Evolutionary conservation across 2,888 invertebrate genomes (phyloP), one percentile per base, ranked within the genome.

Genomic region (Metellina segmentata): DNA sequence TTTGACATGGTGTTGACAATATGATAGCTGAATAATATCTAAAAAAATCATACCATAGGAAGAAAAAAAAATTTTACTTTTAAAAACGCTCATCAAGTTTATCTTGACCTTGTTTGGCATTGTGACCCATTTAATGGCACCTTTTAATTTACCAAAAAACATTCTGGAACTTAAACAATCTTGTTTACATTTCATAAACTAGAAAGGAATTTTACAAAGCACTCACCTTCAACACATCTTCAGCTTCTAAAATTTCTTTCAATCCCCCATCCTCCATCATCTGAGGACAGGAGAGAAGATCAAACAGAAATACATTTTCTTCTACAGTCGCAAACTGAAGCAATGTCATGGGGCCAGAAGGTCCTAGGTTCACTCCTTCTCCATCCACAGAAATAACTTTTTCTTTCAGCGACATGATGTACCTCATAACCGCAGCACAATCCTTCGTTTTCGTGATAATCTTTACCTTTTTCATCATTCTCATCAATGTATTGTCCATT

Each of bases 331-430:
- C 98, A 74, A 96, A 93, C 90, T 95, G 95, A 94, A 98, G 96
- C 82, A 98, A 95, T 2, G 98, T 98, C 92, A 98, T 96, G 94
- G 97, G 97, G 94, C 98, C 98, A 83, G 98, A 98, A 0, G 97
- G 96, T 48, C 98, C 98, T 92, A 98, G 96, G 95, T 98, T 98
- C 86, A 98, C 97, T 19, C 98, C 98, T 95, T 99, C 98, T 94
- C 98, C 98, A 95, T 98, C 98, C 94, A 98, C 96, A 0, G 98
- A 97, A 48, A 98, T 96, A 8, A 95, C 94, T n/a, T 93, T 93
- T 34, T 94, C 93, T 85, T 93, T 93, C 0, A 93, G 85, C 48
- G 93, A 93, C 85, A 95, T 92, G 34, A 95, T 94, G 53, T 95
- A 94, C 34, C 95, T 94, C 5, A 95, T 96, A 91, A 98, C 96